phyloP scores from a whole-genome alignment of 2,888 invertebrate genomes.

The Mactromeris polynyma region DNA sequence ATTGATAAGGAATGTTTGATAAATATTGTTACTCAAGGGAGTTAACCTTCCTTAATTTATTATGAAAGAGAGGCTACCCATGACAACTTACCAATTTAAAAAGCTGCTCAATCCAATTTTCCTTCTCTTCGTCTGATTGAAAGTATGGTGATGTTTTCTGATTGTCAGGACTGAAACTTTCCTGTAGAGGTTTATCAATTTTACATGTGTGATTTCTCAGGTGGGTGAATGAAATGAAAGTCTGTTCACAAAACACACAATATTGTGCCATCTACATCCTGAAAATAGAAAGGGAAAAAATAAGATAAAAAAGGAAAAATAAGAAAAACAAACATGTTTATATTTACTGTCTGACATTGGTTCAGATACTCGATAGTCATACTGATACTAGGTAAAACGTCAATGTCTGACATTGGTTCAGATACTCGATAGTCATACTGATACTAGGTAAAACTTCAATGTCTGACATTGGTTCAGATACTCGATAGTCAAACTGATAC shows the following conservation, averaged over 20 bases:
- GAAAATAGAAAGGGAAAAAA: slow-evolving; percentile 9
- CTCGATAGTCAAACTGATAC: too few species aligned
- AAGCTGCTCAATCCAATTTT: slow-evolving; percentile 14
- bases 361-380: too few species aligned
- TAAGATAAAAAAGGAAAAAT: not conserved
- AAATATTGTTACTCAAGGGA: too few species aligned
- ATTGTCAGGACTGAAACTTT: not conserved
- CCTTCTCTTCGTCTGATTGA: slow-evolving; percentile 9
- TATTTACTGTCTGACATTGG: too few species aligned
- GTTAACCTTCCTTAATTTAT: not conserved
- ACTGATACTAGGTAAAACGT: too few species aligned
- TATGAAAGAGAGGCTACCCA: not conserved
- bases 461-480: too few species aligned
- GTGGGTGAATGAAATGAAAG: slow-evolving; percentile 23
- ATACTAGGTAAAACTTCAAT: too few species aligned
- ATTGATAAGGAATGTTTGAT: too few species aligned
- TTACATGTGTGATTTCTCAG: slow-evolving; percentile 30
- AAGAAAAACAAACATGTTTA: too few species aligned
- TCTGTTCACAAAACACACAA: slow-evolving; percentile 40
- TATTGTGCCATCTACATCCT: slow-evolving; percentile 51
- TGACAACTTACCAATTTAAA: slow-evolving; percentile 21
- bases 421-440: too few species aligned
- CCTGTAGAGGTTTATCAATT: not conserved
- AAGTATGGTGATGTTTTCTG: not conserved
- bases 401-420: too few species aligned